These are phyloP conservation scores for Bostrychus sinensis DNA, from an alignment of 2,113 vertebrate genomes.

Conservation along the genomic window DNA sequence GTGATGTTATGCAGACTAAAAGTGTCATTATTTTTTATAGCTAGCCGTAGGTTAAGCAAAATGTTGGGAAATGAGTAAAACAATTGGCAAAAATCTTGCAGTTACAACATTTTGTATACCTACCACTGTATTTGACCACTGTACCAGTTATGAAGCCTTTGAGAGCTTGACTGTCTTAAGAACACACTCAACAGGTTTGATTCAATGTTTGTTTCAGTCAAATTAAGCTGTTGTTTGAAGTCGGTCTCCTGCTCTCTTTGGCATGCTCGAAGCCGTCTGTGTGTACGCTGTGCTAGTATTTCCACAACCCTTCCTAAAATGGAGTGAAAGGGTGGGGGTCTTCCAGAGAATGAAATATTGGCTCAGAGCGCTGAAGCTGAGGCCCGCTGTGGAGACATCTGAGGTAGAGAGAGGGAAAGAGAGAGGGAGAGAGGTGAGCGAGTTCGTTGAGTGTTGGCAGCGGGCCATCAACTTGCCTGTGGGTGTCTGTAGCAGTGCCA, in stretches of 20 bases:
- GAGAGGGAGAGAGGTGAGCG: conserved; percentile 72
- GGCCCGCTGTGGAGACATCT: conserved; percentile 58
- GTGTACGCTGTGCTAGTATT: conserved; percentile 58
- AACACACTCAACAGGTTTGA: conserved; percentile 36
- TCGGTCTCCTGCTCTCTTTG: conserved; percentile 59
- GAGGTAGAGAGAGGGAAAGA: conserved; percentile 51
- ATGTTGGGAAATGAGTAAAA: no score
- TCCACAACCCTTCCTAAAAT: conserved; percentile 74
- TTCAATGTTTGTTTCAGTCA: conserved; percentile 54
- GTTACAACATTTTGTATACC: not conserved
- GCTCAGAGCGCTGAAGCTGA: conserved; percentile 56
- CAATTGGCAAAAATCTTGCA: not conserved
- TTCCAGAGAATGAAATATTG: conserved; percentile 71
- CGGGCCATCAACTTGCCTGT: conserved; percentile 75
- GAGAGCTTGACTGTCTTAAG: conserved; percentile 14
- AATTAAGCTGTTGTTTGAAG: conserved; percentile 66
- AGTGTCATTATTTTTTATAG: not conserved
- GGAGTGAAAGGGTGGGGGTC: conserved; percentile 43
- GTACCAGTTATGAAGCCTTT: not conserved
- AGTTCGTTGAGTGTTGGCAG: conserved; percentile 79
- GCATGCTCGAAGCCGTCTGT: conserved; percentile 49
- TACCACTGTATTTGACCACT: not conserved
- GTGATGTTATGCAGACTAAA: not conserved
- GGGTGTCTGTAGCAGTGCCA: conserved; percentile 80
- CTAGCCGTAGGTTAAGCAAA: not conserved